phyloP scores from a whole-genome alignment of 2,797 vertebrate species.

The Denticeps clupeoides region DNA sequence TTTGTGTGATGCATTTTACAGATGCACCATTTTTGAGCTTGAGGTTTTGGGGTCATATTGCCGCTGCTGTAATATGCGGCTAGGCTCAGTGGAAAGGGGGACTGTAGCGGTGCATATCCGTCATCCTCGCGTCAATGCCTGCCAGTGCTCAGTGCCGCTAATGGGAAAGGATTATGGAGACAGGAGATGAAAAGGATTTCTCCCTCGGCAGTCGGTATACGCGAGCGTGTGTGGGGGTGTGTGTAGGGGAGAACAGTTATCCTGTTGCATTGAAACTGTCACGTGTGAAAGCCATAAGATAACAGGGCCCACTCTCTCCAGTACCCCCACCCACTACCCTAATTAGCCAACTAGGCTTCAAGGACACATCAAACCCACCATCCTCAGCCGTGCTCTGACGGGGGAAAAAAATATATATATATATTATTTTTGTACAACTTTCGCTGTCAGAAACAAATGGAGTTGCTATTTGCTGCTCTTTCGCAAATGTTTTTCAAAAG shows the following conservation, averaged over 20 bases:
- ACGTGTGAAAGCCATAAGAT: neutral
- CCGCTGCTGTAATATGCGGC: no score
- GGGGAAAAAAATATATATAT: no score
- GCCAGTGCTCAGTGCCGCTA: constrained; percentile 3
- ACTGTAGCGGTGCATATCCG: constrained; percentile 7
- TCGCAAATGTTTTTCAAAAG: no score
- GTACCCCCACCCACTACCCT: neutral
- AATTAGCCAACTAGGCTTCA: neutral
- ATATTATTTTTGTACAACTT: no score
- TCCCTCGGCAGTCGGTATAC: neutral
- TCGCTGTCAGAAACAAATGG: no score
- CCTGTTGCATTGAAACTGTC: neutral
- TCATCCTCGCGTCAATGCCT: constrained; percentile 1
- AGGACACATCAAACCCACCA: neutral
- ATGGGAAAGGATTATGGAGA: constrained; percentile 21
- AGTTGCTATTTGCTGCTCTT: no score
- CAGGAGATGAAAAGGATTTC: constrained; percentile 18
- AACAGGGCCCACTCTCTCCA: neutral
- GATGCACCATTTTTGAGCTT: no score
- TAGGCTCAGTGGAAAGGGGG: no score
- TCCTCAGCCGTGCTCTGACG: neutral
- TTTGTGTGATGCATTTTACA: no score
- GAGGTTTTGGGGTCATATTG: no score
- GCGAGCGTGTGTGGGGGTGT: neutral
- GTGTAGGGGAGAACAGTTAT: neutral